Conservation (phyloP, 2,797 vertebrate genomes). For the Acestrorhynchus altus region DNA sequence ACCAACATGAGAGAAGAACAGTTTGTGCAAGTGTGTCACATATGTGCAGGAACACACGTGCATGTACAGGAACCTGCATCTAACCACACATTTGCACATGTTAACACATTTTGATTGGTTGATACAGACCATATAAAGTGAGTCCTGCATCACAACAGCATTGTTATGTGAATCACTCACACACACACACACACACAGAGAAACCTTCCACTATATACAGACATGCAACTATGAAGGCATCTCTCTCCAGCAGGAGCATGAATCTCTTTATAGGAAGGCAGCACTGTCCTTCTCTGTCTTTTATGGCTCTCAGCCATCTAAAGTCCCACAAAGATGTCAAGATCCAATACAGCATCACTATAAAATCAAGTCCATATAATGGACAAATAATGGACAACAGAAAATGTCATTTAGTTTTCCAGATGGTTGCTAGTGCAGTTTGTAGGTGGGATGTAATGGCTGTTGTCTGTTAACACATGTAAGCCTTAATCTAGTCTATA, state of each 20-base stretch:
- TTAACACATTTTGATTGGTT: neutral
- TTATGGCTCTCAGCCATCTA: neutral
- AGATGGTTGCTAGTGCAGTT: neutral
- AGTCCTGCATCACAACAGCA: neutral
- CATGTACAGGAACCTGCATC: neutral
- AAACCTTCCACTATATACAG: neutral
- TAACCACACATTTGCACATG: neutral
- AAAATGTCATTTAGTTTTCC: neutral
- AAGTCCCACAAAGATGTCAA: neutral
- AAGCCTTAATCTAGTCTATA: too few relatives aligned
- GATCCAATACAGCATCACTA: too few relatives aligned
- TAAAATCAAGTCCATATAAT: neutral
- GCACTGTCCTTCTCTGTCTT: neutral
- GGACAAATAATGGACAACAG: neutral
- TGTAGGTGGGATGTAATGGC: too few relatives aligned
- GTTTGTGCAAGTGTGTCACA: conserved; percentile 49
- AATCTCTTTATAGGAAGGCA: neutral
- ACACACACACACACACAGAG: neutral
- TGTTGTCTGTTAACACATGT: too few relatives aligned
- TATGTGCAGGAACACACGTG: neutral
- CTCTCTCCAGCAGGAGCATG: conserved; percentile 4
- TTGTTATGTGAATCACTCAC: neutral
- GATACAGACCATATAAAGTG: neutral
- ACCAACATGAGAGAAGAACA: neutral
- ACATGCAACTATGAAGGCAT: neutral